These are phyloP conservation scores for Autographa pulchrina DNA, from an alignment of 2,888 invertebrate genomes.

Conservation along the genomic window DNA sequence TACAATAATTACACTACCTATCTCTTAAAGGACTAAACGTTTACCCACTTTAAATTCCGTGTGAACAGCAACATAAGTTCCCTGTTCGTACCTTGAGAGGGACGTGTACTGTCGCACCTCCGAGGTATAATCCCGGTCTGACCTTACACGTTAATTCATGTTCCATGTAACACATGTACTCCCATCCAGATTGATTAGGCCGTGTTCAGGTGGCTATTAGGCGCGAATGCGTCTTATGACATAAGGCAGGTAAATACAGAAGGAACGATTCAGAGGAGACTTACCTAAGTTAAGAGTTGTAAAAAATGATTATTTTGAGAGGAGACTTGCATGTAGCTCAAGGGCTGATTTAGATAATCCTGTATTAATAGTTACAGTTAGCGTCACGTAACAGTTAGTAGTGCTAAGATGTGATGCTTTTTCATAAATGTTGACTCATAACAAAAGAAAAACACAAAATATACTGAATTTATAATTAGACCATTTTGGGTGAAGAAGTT, in stretches of 20 bases:
- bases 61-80: neutral
- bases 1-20: neutral
- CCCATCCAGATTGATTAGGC: constrained; percentile 56
- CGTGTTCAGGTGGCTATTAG: constrained; percentile 57
- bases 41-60: neutral
- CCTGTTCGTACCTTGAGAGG: neutral
- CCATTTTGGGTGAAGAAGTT: too few species aligned
- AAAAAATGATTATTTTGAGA: too few species aligned
- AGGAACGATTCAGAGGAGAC: neutral
- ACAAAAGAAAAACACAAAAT: too few species aligned
- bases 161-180: constrained; percentile 51
- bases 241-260: constrained; percentile 17
- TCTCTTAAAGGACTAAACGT: neutral
- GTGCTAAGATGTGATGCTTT: too few species aligned
- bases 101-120: neutral
- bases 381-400: too few species aligned
- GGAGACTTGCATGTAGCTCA: too few species aligned
- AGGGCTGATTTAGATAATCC: too few species aligned
- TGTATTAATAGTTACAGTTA: too few species aligned
- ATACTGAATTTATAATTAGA: too few species aligned
- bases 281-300: too few species aligned
- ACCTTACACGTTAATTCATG: constrained; percentile 53
- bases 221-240: constrained; percentile 18
- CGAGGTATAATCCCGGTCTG: constrained; percentile 15
- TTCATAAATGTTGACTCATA: too few species aligned